phyloP scores from a whole-genome alignment of 2,113 vertebrate genomes.

The Panurus biarmicus region DNA sequence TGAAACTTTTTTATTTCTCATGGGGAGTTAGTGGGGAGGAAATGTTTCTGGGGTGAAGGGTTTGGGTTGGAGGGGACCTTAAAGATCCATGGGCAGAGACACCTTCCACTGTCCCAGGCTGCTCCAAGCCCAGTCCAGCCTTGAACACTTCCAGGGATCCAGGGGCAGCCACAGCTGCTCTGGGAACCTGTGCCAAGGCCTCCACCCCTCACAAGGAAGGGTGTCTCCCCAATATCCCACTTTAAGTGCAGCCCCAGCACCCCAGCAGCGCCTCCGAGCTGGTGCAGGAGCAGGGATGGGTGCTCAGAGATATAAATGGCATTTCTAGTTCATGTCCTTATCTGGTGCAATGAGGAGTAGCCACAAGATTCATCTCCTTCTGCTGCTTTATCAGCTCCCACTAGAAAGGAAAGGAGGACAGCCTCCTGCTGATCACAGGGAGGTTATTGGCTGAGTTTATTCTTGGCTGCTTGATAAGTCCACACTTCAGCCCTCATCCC shows the following conservation, averaged over 20 bases:
- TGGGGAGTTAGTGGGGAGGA: neutral
- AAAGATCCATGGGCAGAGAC: neutral
- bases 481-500: neutral
- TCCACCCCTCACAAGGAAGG: neutral
- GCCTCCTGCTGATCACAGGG: neutral
- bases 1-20: neutral
- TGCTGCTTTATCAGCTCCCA: neutral
- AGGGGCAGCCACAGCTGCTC: neutral
- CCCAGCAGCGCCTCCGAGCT: neutral
- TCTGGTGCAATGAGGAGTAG: neutral
- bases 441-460: neutral
- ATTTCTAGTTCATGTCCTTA: neutral
- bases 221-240: neutral
- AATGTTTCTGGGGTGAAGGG: neutral
- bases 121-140: neutral
- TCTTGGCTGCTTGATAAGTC: neutral
- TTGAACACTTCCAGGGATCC: neutral
- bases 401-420: neutral
- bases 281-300: neutral
- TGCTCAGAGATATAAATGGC: neutral
- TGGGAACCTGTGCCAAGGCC: neutral
- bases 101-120: accelerated
- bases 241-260: neutral
- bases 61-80: neutral
- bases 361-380: neutral